Evolutionary conservation across 2,113 vertebrate species (phyloP).

Genomic region (Dipodomys ordii): DNA sequence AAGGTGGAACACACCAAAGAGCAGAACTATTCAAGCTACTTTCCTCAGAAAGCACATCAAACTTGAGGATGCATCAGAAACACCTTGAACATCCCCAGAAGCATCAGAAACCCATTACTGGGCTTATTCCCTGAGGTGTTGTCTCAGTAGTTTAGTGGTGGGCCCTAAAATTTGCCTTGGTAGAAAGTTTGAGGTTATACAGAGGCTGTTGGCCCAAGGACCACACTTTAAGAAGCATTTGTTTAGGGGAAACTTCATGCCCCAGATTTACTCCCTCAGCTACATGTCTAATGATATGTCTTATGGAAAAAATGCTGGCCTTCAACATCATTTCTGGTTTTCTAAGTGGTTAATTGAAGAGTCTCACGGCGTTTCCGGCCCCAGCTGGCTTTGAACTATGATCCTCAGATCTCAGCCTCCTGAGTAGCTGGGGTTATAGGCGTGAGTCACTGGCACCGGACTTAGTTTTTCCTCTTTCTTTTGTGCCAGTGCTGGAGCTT

Average conservation of each 20-base stretch:
- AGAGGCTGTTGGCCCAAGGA: not conserved
- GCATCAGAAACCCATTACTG: not conserved
- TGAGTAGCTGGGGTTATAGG: too few relatives aligned
- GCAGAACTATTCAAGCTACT: not conserved
- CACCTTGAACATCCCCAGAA: not conserved
- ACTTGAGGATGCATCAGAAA: constrained; percentile 32
- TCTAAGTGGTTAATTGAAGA: too few relatives aligned
- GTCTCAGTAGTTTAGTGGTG: not conserved
- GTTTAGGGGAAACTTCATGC: not conserved
- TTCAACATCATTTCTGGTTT: not conserved
- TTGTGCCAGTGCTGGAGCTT: too few relatives aligned
- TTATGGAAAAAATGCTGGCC: not conserved
- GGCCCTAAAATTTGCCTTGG: constrained; percentile 9
- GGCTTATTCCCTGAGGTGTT: not conserved
- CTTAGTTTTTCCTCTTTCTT: too few relatives aligned
- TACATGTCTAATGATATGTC: not conserved
- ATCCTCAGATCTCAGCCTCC: too few relatives aligned
- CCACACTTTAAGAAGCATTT: not conserved
- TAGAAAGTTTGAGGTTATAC: not conserved
- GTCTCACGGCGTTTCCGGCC: too few relatives aligned
- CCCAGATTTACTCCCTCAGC: not conserved
- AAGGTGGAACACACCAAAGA: not conserved
- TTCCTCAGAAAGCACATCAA: constrained; percentile 13
- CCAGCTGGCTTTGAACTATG: not conserved
- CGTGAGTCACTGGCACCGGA: too few relatives aligned